Conservation (phyloP, 2,797 vertebrate species). For the Pseudochirops corinnae region DNA sequence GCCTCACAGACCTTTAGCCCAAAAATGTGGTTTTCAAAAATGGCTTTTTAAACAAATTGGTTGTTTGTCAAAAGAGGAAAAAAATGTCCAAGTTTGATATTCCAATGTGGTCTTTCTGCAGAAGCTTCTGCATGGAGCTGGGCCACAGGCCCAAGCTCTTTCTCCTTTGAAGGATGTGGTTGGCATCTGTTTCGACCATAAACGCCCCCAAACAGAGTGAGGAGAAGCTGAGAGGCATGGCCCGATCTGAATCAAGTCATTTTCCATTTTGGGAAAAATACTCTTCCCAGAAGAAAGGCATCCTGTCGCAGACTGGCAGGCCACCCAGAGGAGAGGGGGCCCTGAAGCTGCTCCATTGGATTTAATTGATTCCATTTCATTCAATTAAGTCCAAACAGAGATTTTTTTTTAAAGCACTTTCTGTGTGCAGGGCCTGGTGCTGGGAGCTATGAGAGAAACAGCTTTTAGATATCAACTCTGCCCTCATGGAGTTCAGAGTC, state of each 20-base stretch:
- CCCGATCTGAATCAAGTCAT: not conserved
- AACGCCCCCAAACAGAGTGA: not conserved
- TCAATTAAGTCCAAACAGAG: not conserved
- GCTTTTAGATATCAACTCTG: not conserved
- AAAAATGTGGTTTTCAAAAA: not conserved
- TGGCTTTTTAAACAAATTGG: conserved; percentile 2
- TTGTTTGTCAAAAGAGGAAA: not conserved
- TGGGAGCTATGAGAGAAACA: not conserved
- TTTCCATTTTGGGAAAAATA: conserved; percentile 6
- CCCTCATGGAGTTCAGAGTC: not conserved
- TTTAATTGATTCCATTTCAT: not conserved
- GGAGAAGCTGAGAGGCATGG: not conserved
- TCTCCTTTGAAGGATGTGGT: not conserved
- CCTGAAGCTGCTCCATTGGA: not conserved
- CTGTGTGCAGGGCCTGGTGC: not conserved
- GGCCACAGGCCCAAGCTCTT: not conserved
- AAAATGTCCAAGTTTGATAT: not conserved
- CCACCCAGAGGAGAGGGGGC: not conserved
- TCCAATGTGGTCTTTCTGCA: not conserved
- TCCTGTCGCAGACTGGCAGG: not conserved
- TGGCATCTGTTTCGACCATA: not conserved
- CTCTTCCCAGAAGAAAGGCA: not conserved
- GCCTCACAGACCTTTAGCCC: not conserved
- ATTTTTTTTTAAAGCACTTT: not conserved
- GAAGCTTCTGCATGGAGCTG: not conserved